Conservation (phyloP, 2,888 invertebrate species). For the Epinotia nisella region DNA sequence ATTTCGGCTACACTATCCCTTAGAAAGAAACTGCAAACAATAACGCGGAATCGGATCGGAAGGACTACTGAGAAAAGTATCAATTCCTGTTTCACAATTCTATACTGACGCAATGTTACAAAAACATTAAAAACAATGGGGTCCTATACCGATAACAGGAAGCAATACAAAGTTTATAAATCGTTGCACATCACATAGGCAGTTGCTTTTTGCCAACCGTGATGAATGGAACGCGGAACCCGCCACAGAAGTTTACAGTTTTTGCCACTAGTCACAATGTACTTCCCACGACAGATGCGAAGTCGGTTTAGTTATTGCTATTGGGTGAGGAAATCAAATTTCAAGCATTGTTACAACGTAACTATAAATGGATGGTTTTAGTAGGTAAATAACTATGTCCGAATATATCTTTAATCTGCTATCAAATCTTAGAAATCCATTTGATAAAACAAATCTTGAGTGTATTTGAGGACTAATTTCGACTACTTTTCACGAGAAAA, state of each 20-base stretch:
- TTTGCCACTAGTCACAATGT: slow-evolving; percentile 18
- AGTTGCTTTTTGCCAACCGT: slow-evolving; percentile 25
- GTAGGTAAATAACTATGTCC: neutral
- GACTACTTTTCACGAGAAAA: too few relatives aligned
- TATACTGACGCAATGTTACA: neutral
- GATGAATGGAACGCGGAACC: slow-evolving; percentile 41
- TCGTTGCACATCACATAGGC: slow-evolving; percentile 4
- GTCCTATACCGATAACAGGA: slow-evolving; percentile 20
- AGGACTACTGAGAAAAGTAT: neutral
- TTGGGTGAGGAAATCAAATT: slow-evolving; percentile 6
- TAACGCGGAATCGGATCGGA: neutral
- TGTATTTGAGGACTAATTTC: too few relatives aligned
- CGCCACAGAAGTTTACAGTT: slow-evolving; percentile 20
- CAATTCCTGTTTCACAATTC: neutral
- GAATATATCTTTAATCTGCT: neutral
- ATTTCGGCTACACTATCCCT: too few relatives aligned
- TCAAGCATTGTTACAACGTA: neutral
- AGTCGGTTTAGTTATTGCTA: slow-evolving; percentile 19
- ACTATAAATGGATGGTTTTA: neutral
- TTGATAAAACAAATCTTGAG: too few relatives aligned
- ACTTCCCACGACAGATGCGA: slow-evolving; percentile 29
- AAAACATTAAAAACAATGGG: slow-evolving; percentile 2
- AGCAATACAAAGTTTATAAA: slow-evolving; percentile 11
- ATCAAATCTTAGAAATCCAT: neutral
- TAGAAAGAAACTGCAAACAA: too few relatives aligned